Evolutionary conservation across 2,113 vertebrate genomes (phyloP).

Genomic region (Ceyx cyanopectus): DNA sequence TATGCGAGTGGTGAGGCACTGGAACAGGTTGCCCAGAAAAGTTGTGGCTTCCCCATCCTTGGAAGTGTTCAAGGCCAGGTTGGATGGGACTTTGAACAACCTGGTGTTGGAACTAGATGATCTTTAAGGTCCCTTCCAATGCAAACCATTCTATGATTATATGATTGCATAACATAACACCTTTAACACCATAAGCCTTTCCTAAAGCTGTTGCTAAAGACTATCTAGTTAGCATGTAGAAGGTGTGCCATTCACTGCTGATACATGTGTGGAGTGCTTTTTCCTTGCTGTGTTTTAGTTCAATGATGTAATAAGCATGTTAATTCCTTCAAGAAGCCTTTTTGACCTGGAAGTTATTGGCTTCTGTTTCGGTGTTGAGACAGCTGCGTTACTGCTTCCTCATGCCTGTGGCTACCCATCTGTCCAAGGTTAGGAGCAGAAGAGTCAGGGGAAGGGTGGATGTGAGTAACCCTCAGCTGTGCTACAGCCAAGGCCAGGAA

Average conservation of each 20-base stretch:
- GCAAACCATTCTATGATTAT: neutral
- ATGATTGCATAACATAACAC: neutral
- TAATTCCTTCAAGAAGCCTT: neutral
- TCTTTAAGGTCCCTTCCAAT: neutral
- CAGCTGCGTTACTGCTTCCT: neutral
- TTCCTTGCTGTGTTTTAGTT: neutral
- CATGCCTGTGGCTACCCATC: neutral
- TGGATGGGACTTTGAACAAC: neutral
- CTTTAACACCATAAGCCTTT: neutral
- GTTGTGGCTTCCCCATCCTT: neutral
- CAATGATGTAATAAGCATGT: neutral
- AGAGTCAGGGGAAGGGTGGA: neutral
- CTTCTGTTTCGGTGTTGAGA: accelerated
- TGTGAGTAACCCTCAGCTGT: accelerated
- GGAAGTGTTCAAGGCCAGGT: neutral
- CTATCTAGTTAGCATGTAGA: neutral
- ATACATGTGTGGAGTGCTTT: neutral
- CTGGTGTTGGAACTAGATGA: neutral
- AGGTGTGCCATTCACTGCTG: neutral
- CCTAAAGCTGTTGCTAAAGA: neutral
- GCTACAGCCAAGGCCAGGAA: neutral
- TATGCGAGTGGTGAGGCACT: neutral
- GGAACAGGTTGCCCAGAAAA: neutral
- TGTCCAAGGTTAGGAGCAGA: neutral
- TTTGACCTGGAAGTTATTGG: neutral